Conservation (phyloP, 64 coral and sea anemone species). For the Pocillopora verrucosa region DNA sequence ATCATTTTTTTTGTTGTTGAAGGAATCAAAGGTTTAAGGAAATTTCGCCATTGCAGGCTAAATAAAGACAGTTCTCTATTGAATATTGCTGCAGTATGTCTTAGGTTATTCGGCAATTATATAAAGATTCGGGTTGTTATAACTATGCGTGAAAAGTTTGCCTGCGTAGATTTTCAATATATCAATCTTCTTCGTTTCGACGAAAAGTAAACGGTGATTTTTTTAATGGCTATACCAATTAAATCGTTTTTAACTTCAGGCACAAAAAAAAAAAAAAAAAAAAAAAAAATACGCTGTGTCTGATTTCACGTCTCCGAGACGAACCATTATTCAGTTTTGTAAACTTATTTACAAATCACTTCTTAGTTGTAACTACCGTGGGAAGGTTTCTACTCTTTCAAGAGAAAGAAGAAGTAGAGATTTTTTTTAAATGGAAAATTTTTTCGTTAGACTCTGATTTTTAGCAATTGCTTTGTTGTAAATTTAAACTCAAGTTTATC, state of each 20-base stretch:
- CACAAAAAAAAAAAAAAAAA: background rate
- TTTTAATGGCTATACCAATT: background rate
- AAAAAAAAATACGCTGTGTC: background rate
- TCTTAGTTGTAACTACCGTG: too few relatives aligned
- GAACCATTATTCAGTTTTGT: background rate
- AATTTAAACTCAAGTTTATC: too few relatives aligned
- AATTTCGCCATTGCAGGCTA: background rate
- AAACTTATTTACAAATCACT: background rate
- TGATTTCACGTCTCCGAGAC: background rate
- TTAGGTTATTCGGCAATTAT: background rate
- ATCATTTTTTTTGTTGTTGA: background rate
- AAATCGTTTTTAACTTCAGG: conserved; percentile 4
- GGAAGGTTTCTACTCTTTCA: too few relatives aligned
- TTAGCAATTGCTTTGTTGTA: too few relatives aligned
- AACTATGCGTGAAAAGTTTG: background rate
- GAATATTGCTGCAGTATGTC: background rate
- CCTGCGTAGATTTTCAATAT: background rate
- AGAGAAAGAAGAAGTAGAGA: too few relatives aligned
- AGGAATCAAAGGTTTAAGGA: background rate
- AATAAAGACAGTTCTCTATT: background rate
- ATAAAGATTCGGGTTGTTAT: background rate
- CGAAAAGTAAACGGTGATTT: background rate
- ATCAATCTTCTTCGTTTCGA: background rate
- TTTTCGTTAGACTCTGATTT: too few relatives aligned
- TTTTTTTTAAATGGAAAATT: too few relatives aligned